Base-by-base conservation (phyloP, 2,113 vertebrate genomes). In the Amblyornis subalaris region DNA sequence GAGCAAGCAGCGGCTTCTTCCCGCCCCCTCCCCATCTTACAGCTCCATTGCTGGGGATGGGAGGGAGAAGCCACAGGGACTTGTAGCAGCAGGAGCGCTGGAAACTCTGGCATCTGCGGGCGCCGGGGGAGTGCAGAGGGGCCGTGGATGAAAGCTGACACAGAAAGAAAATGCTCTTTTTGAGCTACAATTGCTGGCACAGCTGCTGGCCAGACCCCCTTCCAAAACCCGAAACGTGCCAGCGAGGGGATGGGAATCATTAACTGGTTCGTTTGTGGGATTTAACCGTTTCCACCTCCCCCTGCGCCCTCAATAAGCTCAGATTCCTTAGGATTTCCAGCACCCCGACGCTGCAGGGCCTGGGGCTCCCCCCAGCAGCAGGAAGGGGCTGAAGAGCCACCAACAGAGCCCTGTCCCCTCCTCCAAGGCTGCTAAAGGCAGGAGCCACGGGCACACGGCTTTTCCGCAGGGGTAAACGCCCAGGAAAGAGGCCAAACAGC, bases 171-270 rank as follows among this genome's bases (percentile, higher is more conserved):
- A 90, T 5, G 28, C 35, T 85, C 78, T 42, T 79, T 65, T 48
- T 38, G 72, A 90, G 95, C 80, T 86, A 6, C 90, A 88, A 45
- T 64, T 57, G 89, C 89, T 96, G 92, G 94, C 89, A 79, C 88
- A 95, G 93, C 90, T 95, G 90, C 80, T 33, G 81, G 86, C 84
- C 90, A 96, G 95, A 76, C 61, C 82, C 83, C 60, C 82, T 85
- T 84, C 89, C 9, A 6, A 87, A 88, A 7, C 4, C 71, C 6
- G 35, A 20, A 67, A 35, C 35, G 4, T 24, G 65, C 73, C 88
- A 87, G 87, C 33, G 8, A 88, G 80, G 73, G 78, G 50, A 48
- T 94, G 96, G 92, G 85, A 96, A 70, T 66, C 74, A 88, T 96
- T 95, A 94, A 84, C 61, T 17, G n/a, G 1, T 11, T 69, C 25